Evolutionary conservation across 2,797 vertebrate genomes (phyloP).

Genomic region (Petrocephalus schoutedeni): DNA sequence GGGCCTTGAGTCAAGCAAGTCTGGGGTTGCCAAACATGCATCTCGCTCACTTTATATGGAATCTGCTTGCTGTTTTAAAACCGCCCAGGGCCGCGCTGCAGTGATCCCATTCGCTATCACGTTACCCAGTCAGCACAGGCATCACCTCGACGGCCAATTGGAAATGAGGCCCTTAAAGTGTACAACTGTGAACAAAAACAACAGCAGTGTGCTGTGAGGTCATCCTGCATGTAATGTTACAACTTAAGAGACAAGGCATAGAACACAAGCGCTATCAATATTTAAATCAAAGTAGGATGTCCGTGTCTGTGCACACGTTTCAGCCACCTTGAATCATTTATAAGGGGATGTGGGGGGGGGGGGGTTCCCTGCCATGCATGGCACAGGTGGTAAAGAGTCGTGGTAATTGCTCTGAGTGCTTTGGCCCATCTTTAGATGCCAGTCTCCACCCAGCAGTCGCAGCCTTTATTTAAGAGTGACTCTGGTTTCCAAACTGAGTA

Average conservation of each 20-base stretch:
- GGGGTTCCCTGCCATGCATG: not conserved
- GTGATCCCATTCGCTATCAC: not conserved
- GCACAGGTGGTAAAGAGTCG: not conserved
- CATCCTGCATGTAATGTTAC: not conserved
- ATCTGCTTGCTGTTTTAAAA: not conserved
- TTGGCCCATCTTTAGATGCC: not conserved
- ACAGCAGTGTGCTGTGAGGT: not conserved
- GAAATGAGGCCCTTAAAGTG: not conserved
- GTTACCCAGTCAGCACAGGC: not conserved
- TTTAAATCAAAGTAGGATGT: not conserved
- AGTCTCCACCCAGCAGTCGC: not conserved
- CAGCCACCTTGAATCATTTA: not conserved
- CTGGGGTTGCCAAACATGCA: no score
- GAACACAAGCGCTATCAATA: not conserved
- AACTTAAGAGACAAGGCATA: not conserved
- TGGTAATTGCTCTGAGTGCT: not conserved
- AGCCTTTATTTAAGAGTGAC: not conserved
- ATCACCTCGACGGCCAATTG: not conserved
- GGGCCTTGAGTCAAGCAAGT: not conserved
- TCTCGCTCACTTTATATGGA: not conserved
- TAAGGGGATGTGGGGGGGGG: not conserved
- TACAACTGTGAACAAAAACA: not conserved
- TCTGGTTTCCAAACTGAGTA: not conserved
- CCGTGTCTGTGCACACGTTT: not conserved
- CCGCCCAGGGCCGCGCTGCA: not conserved